Conservation (phyloP, 1,140 invertebrate species). For the Lithobius niger region DNA sequence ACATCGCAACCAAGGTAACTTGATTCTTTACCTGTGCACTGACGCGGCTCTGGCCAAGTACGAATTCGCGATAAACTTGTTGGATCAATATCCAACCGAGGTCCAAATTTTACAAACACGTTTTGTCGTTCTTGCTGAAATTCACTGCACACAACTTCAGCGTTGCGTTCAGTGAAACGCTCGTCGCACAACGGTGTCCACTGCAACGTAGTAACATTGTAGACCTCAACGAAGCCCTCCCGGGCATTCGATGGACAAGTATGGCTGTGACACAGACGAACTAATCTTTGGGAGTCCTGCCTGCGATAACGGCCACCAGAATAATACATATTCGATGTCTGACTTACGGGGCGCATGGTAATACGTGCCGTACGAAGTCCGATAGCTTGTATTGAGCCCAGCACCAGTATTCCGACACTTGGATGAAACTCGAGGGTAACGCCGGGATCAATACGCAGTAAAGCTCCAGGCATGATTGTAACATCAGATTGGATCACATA, state of each 20-base stretch:
- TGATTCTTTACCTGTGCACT: slow-evolving; percentile 45
- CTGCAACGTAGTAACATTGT: slow-evolving; percentile 83
- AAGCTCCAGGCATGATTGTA: slow-evolving; percentile 85
- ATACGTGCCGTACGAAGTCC: slow-evolving; percentile 69
- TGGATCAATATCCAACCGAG: slow-evolving; percentile 66
- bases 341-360: slow-evolving; percentile 55
- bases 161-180: slow-evolving; percentile 85
- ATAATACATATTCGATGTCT: neutral
- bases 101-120: slow-evolving; percentile 65
- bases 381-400: slow-evolving; percentile 76
- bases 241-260: slow-evolving; percentile 21
- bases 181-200: slow-evolving; percentile 95
- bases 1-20: slow-evolving; percentile 58
- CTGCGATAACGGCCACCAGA: neutral
- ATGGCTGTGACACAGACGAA: slow-evolving; percentile 28
- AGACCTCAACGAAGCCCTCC: slow-evolving; percentile 79
- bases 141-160: slow-evolving; percentile 86
- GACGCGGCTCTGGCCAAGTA: slow-evolving; percentile 88
- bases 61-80: slow-evolving; percentile 72
- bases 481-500: slow-evolving; percentile 82
- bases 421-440: slow-evolving; percentile 88
- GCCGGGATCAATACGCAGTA: slow-evolving; percentile 73
- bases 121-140: slow-evolving; percentile 81
- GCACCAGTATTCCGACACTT: slow-evolving; percentile 90
- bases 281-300: neutral